Evolutionary conservation across 23 tunicate genomes (phyloP).

Genomic region (Ascidia mentula): DNA sequence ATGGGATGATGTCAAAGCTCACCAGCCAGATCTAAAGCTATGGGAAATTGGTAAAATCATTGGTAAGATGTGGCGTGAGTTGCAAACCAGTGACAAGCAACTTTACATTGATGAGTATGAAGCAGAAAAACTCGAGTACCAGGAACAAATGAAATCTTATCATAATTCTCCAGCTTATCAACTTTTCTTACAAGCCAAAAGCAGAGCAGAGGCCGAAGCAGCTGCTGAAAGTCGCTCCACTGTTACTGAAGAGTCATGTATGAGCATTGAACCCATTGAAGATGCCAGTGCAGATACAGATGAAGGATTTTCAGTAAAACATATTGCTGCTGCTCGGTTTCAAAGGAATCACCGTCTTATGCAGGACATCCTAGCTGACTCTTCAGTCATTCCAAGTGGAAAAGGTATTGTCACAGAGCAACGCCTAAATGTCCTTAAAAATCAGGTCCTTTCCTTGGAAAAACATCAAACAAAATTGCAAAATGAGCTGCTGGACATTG

Average conservation of each 20-base stretch:
- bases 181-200: conserved; percentile 76
- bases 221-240: conserved; percentile 56
- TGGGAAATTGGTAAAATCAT: conserved; percentile 95
- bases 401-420: conserved; percentile 72
- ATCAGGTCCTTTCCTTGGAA: conserved; percentile 81
- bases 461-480: conserved; percentile 76
- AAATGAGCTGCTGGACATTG: conserved; percentile 65
- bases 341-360: conserved; percentile 89
- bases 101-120: conserved; percentile 89
- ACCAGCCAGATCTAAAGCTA: conserved; percentile 81
- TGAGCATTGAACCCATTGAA: conserved; percentile 86
- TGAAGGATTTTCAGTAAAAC: conserved; percentile 83
- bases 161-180: conserved; percentile 90
- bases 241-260: conserved; percentile 69
- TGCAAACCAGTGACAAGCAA: conserved; percentile 68
- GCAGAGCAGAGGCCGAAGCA: conserved; percentile 78
- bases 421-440: conserved; percentile 45
- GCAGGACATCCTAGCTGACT: conserved; percentile 75
- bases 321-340: conserved; percentile 92
- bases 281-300: conserved; percentile 78
- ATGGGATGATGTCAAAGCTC: conserved; percentile 96
- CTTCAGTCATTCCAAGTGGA: conserved; percentile 51
- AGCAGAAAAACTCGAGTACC: conserved; percentile 66
- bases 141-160: conserved; percentile 65
- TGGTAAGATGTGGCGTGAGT: conserved; percentile 97